These are phyloP conservation scores for Peromyscus maniculatus DNA, from an alignment of 2,113 vertebrate species.

Conservation along the genomic window DNA sequence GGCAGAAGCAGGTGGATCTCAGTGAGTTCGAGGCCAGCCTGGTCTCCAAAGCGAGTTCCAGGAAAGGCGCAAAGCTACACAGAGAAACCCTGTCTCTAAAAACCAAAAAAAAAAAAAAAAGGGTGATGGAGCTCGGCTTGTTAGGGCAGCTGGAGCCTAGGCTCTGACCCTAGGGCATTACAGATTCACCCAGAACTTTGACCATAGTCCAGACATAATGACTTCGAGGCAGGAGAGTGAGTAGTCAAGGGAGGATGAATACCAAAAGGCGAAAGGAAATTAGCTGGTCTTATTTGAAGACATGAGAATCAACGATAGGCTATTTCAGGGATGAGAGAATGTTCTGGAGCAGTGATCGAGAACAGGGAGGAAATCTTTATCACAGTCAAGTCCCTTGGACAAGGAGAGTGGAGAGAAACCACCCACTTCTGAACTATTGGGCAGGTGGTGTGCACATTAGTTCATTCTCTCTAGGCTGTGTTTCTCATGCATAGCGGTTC, in stretches of 20 bases:
- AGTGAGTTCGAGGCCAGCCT: too few relatives aligned
- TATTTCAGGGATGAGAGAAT: not conserved
- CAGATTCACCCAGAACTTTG: not conserved
- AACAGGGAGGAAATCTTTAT: not conserved
- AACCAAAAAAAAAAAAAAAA: too few relatives aligned
- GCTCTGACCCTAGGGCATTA: not conserved
- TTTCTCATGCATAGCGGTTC: slow-evolving; percentile 1
- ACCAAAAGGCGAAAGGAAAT: not conserved
- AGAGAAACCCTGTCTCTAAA: too few relatives aligned
- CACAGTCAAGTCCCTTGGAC: not conserved
- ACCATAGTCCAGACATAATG: not conserved
- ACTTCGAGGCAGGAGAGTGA: not conserved
- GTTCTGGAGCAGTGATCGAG: not conserved
- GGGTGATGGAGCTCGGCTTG: not conserved
- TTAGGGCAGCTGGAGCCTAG: not conserved
- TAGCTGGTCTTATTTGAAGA: not conserved
- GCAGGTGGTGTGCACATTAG: not conserved
- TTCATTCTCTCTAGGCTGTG: not conserved
- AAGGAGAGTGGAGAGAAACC: not conserved
- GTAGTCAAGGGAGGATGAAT: not conserved
- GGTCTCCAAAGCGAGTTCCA: too few relatives aligned
- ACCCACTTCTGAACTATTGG: not conserved
- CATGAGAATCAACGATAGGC: slow-evolving; percentile 21
- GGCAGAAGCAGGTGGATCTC: too few relatives aligned
- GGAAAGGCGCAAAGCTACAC: too few relatives aligned